Percentiles rank a stretch among this genome's conserved stretches.
Conservation (phyloP, 2,113 vertebrate genomes). For the Varanus komodoensis region DNA sequence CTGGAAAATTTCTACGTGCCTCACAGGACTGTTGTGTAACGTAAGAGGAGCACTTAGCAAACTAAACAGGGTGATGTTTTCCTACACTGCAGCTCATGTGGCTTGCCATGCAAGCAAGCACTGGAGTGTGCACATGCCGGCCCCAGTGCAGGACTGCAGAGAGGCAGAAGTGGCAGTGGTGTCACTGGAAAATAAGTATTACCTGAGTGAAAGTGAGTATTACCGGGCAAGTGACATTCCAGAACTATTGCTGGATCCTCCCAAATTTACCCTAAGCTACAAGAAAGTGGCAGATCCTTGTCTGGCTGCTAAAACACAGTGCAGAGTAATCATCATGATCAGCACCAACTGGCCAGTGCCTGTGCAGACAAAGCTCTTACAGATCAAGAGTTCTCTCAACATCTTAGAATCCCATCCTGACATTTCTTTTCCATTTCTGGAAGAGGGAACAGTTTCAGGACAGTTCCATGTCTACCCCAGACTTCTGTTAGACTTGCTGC, state of each 20-base stretch:
- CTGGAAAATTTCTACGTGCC: not conserved
- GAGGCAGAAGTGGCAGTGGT: not conserved
- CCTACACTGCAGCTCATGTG: not conserved
- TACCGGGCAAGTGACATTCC: not conserved
- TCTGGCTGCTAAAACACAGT: not conserved
- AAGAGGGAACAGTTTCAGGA: slow-evolving; percentile 33
- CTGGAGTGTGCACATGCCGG: too few relatives aligned
- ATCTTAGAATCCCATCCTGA: not conserved
- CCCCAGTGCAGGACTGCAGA: not conserved
- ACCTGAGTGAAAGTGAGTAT: not conserved
- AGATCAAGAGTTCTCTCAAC: not conserved
- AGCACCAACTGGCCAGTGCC: not conserved
- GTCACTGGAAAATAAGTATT: too few relatives aligned
- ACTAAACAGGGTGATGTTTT: not conserved
- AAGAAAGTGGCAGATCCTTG: not conserved
- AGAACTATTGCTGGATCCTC: not conserved
- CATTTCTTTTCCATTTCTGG: slow-evolving; percentile 42
- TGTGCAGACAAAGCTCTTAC: not conserved
- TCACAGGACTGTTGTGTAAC: not conserved
- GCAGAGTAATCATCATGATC: not conserved
- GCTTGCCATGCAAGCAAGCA: not conserved
- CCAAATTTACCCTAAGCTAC: too few relatives aligned
- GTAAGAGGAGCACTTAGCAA: not conserved
- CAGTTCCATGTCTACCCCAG: slow-evolving; percentile 14
- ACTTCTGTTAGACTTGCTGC: slow-evolving; percentile 44